Evolutionary conservation across 2,113 vertebrate species (phyloP).

Genomic region (Phrynocephalus versicolor): DNA sequence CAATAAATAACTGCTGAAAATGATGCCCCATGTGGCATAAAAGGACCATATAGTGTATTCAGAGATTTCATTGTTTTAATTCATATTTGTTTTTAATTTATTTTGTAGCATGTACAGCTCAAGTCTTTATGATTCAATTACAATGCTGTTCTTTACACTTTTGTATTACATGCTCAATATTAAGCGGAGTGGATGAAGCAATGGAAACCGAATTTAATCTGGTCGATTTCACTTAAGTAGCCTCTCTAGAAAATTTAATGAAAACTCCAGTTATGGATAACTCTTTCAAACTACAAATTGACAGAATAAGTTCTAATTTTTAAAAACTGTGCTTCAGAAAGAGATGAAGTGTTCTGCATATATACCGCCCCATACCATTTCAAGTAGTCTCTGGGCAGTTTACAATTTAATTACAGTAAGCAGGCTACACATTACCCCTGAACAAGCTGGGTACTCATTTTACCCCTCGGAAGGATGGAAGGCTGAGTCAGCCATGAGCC

Average conservation of each 20-base stretch:
- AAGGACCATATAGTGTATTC: constrained; percentile 35
- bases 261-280: constrained; percentile 40
- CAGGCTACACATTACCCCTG: too few species aligned
- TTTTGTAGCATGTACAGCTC: neutral
- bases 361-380: too few species aligned
- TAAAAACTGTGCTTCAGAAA: constrained; percentile 9
- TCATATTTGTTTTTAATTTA: constrained; percentile 33
- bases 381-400: too few species aligned
- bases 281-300: constrained; percentile 19
- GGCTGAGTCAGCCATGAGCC: too few species aligned
- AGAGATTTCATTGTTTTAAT: neutral
- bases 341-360: too few species aligned
- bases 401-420: too few species aligned
- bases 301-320: neutral
- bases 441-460: too few species aligned
- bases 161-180: constrained; percentile 16
- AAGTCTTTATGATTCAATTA: constrained; percentile 9
- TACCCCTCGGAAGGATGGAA: too few species aligned
- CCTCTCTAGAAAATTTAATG: constrained; percentile 38
- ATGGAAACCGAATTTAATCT: constrained; percentile 30
- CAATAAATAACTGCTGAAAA: neutral
- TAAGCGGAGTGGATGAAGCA: constrained; percentile 31
- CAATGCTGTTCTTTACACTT: constrained; percentile 27
- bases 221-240: neutral
- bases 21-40: neutral